phyloP scores from a whole-genome alignment of 2,797 vertebrate species.

The Aeoliscus strigatus region DNA sequence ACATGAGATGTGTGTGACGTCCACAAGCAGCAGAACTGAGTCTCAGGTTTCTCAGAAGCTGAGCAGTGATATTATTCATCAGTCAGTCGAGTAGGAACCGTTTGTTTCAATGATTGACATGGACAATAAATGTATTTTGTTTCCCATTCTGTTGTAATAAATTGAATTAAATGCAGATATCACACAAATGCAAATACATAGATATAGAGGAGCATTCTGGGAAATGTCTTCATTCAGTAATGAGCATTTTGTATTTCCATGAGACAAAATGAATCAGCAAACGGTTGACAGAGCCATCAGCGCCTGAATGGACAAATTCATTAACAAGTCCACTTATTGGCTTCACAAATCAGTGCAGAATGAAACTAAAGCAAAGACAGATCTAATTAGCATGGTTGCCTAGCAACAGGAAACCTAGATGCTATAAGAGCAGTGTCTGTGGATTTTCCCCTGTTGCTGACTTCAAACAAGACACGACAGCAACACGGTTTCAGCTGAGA shows the following conservation, averaged over 20 bases:
- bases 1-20: conserved; percentile 44
- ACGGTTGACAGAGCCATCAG: conserved; percentile 7
- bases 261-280: conserved; percentile 19
- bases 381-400: conserved; percentile 60
- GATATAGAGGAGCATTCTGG: too few relatives aligned
- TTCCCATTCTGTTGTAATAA: too few relatives aligned
- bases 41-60: conserved; percentile 29
- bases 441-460: conserved; percentile 13
- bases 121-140: conserved; percentile 5
- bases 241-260: too few relatives aligned
- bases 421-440: conserved; percentile 27
- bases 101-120: background rate
- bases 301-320: conserved; percentile 1
- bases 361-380: conserved; percentile 25
- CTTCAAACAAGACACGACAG: conserved; percentile 19
- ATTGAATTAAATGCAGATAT: too few relatives aligned
- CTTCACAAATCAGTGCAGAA: conserved; percentile 14
- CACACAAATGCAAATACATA: too few relatives aligned
- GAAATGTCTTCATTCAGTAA: too few relatives aligned
- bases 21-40: conserved; percentile 44
- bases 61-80: conserved; percentile 21
- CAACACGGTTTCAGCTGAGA: too few relatives aligned
- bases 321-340: conserved; percentile 13
- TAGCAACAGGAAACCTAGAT: conserved; percentile 59
- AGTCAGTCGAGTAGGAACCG: conserved; percentile 17